These are phyloP conservation scores for Narcine bancroftii DNA, from an alignment of 2,113 vertebrate species.

Conservation along the genomic window DNA sequence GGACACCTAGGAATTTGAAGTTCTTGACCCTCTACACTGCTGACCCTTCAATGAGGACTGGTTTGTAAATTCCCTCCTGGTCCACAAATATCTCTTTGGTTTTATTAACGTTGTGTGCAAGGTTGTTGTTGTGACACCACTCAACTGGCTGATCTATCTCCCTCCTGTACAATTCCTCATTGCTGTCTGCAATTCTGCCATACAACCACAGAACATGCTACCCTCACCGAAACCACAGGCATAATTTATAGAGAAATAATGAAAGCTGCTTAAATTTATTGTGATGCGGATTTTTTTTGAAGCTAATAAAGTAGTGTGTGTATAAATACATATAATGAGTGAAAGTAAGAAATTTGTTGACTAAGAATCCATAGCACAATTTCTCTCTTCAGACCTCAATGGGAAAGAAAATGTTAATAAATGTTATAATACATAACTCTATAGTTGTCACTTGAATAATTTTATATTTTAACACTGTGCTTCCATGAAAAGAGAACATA, in stretches of 20 bases:
- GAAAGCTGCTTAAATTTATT: not conserved
- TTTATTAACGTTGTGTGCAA: too few species aligned
- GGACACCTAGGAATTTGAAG: too few species aligned
- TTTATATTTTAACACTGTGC: not conserved
- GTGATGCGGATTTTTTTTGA: not conserved
- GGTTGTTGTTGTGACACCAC: too few species aligned
- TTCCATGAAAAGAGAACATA: not conserved
- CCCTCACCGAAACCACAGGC: not conserved
- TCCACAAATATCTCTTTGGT: too few species aligned
- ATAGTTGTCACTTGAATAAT: not conserved
- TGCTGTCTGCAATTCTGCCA: not conserved
- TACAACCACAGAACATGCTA: not conserved
- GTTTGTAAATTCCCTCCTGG: too few species aligned
- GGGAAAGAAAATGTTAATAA: not conserved
- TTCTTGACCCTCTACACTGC: too few species aligned
- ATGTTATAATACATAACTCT: not conserved
- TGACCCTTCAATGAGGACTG: too few species aligned
- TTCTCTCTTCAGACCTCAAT: not conserved
- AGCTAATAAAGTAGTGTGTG: not conserved
- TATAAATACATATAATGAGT: not conserved
- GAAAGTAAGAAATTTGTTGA: not conserved
- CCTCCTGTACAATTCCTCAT: too few species aligned
- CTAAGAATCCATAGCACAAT: not conserved
- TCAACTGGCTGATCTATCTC: too few species aligned
- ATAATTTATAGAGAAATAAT: not conserved